These are phyloP conservation scores for Cephus rjabovi DNA, from an alignment of 2,888 invertebrate species.

Conservation along the genomic window DNA sequence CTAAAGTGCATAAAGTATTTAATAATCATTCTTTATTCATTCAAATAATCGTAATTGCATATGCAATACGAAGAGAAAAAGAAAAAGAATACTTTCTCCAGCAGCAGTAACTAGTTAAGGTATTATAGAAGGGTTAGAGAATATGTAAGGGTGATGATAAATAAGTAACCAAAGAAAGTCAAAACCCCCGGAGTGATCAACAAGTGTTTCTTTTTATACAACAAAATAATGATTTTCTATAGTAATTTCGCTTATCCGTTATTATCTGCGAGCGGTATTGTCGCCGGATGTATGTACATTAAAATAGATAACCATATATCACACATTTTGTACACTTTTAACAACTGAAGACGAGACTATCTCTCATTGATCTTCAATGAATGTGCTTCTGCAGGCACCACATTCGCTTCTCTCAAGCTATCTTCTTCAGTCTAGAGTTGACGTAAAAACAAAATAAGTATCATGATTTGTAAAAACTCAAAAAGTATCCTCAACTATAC, in stretches of 20 bases:
- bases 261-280: slow-evolving; percentile 35
- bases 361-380: slow-evolving; percentile 11
- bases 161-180: slow-evolving; percentile 52
- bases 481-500: slow-evolving; percentile 29
- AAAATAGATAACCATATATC: slow-evolving; percentile 54
- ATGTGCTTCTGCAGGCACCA: slow-evolving; percentile 8
- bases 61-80: slow-evolving; percentile 28
- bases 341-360: slow-evolving; percentile 40
- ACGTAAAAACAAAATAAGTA: slow-evolving; percentile 4
- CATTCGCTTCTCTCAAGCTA: slow-evolving; percentile 12
- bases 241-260: slow-evolving; percentile 34
- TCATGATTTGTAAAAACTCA: slow-evolving; percentile 13
- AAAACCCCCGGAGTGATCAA: slow-evolving; percentile 52
- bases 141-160: slow-evolving; percentile 37
- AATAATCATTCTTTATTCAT: slow-evolving; percentile 39
- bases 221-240: slow-evolving; percentile 56
- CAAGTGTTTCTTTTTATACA: slow-evolving; percentile 54
- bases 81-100: slow-evolving; percentile 33
- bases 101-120: slow-evolving; percentile 34
- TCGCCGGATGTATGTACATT: slow-evolving; percentile 48
- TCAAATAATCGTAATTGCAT: slow-evolving; percentile 38
- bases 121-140: slow-evolving; percentile 39
- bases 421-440: slow-evolving; percentile 4
- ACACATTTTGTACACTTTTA: slow-evolving; percentile 60
- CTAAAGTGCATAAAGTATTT: slow-evolving; percentile 39